phyloP scores from a whole-genome alignment of 2,888 invertebrate genomes.

The Drepanosiphum platanoidis region DNA sequence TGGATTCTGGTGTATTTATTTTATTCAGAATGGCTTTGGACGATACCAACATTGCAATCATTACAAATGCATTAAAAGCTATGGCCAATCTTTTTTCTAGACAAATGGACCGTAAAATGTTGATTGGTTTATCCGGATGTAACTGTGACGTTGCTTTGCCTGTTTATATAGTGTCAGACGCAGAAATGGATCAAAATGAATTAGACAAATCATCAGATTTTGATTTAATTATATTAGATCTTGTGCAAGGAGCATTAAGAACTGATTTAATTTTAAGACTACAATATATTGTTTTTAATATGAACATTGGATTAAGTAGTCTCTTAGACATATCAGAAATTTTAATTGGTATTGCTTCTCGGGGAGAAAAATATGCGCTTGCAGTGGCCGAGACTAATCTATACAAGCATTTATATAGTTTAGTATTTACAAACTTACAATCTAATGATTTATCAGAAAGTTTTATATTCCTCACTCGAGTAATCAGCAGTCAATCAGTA shows the following conservation, averaged over 20 bases:
- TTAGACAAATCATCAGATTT: conserved; percentile 83
- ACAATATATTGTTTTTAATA: conserved; percentile 67
- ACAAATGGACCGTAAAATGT: conserved; percentile 76
- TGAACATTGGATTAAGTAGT: conserved; percentile 33
- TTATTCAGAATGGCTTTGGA: conserved; percentile 77
- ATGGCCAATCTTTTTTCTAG: conserved; percentile 80
- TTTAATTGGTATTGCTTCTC: conserved; percentile 47
- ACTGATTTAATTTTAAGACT: conserved; percentile 82
- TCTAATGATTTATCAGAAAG: conserved; percentile 33
- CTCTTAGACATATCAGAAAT: conserved; percentile 38
- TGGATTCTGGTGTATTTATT: conserved; percentile 62
- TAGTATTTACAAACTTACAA: conserved; percentile 53
- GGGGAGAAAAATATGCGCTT: conserved; percentile 53
- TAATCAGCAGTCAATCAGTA: conserved; percentile 38
- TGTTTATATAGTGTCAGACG: conserved; percentile 72
- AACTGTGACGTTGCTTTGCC: conserved; percentile 58
- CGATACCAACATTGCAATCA: conserved; percentile 78
- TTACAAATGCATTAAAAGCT: conserved; percentile 80
- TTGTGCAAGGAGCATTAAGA: conserved; percentile 78
- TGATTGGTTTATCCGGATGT: conserved; percentile 45
- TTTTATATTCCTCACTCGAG: conserved; percentile 33
- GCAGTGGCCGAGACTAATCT: conserved; percentile 38
- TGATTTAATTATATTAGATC: conserved; percentile 84
- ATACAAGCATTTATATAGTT: conserved; percentile 40
- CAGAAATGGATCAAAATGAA: conserved; percentile 75